These are phyloP conservation scores for Malurus elegans DNA, from an alignment of 2,113 vertebrate species.

Conservation along the genomic window DNA sequence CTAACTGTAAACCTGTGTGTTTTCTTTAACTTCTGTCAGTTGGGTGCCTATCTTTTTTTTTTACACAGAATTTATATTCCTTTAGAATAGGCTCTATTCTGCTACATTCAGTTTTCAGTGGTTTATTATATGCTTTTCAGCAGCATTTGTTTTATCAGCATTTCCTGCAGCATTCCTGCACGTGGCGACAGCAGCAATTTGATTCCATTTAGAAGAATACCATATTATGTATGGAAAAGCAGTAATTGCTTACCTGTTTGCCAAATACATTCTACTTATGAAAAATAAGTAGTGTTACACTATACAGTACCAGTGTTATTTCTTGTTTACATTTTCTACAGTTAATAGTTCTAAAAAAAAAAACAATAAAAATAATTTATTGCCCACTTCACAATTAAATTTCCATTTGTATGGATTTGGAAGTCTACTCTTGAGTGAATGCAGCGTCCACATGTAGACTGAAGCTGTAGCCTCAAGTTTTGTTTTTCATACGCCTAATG, in stretches of 20 bases:
- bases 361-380: not conserved
- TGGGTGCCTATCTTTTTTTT: not conserved
- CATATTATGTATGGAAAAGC: constrained; percentile 34
- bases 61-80: constrained; percentile 14
- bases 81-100: constrained; percentile 28
- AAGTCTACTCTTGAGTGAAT: not conserved
- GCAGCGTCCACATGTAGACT: not conserved
- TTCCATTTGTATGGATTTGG: not conserved
- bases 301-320: not conserved
- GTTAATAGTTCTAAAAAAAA: not conserved
- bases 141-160: not conserved
- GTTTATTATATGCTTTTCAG: constrained; percentile 44
- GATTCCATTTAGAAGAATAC: constrained; percentile 41
- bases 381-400: not conserved
- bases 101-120: not conserved
- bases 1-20: not conserved
- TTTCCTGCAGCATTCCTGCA: too few species aligned
- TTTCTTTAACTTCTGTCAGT: not conserved
- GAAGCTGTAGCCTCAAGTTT: not conserved
- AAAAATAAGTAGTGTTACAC: not conserved
- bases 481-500: not conserved
- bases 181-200: not conserved
- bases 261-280: not conserved
- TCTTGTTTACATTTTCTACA: constrained; percentile 21
- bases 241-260: constrained; percentile 53